Percentiles rank a stretch among this genome's conserved stretches.
Evolutionary conservation across 2,797 vertebrate species (phyloP).

Genomic region (Capromys pilorides): DNA sequence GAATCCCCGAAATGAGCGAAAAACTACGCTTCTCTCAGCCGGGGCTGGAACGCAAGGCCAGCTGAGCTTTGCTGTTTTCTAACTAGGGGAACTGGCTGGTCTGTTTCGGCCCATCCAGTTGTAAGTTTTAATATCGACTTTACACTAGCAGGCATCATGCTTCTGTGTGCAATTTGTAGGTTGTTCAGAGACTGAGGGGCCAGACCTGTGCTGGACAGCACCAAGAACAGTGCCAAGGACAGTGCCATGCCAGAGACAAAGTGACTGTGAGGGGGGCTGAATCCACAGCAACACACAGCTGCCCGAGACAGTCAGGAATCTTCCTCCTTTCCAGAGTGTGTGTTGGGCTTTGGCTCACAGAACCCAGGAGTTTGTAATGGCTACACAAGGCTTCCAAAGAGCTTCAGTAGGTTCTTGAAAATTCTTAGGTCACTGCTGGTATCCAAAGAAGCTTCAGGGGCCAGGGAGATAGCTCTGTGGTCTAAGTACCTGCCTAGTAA

Average conservation of each 20-base stretch:
- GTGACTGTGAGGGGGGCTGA: background rate
- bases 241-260: background rate
- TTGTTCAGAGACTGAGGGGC: background rate
- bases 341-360: background rate
- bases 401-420: background rate
- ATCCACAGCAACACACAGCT: background rate
- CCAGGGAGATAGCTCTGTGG: too few species aligned
- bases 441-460: background rate
- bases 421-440: background rate
- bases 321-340: background rate
- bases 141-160: background rate
- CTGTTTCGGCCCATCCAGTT: too few species aligned
- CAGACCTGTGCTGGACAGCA: background rate
- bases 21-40: too few species aligned
- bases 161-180: background rate
- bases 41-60: too few species aligned
- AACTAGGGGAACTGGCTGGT: too few species aligned
- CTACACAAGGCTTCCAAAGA: background rate
- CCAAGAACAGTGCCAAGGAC: background rate
- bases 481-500: too few species aligned
- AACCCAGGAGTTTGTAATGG: background rate
- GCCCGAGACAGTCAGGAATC: accelerated
- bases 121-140: too few species aligned
- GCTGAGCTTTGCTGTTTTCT: too few species aligned
- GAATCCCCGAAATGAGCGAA: too few species aligned